Conservation (phyloP, 2,113 vertebrate species). For the Dromiciops gliroides region DNA sequence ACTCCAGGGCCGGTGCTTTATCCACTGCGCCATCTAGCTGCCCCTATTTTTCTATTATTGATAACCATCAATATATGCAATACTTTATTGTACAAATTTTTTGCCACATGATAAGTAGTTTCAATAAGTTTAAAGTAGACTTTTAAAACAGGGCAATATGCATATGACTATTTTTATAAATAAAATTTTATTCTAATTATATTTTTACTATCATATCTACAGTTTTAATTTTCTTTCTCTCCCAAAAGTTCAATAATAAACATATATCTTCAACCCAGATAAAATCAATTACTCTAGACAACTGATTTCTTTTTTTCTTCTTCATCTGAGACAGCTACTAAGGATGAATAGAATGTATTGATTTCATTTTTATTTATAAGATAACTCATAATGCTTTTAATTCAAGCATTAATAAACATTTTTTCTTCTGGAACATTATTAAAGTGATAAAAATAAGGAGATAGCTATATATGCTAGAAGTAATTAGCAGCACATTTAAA, state of each 20-base stretch:
- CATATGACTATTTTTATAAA: constrained; percentile 36
- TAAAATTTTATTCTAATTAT: constrained; percentile 29
- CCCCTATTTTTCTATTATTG: too few relatives aligned
- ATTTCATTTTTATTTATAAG: constrained; percentile 38
- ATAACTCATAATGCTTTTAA: background rate
- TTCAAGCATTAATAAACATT: constrained; percentile 24
- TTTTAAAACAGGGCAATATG: background rate
- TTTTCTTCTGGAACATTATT: constrained; percentile 1
- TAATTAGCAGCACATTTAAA: too few relatives aligned
- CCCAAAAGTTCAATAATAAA: constrained; percentile 36
- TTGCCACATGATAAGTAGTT: background rate
- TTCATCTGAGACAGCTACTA: too few relatives aligned
- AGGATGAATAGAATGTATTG: background rate
- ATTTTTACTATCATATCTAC: background rate
- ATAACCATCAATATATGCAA: too few relatives aligned
- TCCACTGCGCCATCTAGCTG: too few relatives aligned
- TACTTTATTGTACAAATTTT: too few relatives aligned
- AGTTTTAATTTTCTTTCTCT: background rate
- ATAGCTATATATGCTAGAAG: background rate
- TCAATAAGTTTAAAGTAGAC: background rate
- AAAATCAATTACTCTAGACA: constrained; percentile 44
- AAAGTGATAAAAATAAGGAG: constrained; percentile 16
- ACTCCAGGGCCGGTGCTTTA: too few relatives aligned
- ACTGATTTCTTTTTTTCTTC: constrained; percentile 32
- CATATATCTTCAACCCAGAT: constrained; percentile 11